Base-by-base conservation (phyloP, 2,888 invertebrate species). In the Spisula subtruncata region DNA sequence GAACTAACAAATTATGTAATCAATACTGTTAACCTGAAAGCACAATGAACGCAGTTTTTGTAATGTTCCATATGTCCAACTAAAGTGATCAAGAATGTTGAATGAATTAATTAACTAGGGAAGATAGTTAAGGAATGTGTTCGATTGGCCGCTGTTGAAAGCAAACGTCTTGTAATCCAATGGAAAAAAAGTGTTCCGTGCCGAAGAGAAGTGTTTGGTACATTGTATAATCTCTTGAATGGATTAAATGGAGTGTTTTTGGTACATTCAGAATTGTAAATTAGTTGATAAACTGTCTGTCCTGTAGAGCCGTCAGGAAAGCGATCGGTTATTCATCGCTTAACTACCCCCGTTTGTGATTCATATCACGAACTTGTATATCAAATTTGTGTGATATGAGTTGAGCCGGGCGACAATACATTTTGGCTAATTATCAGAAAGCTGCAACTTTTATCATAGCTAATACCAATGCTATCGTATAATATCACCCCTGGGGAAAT, bases 381-480 rank as follows among this genome's bases (percentile, higher is more conserved):
- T 75, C 5, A 32, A 35, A 6, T 32, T 16, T 75, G 32, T 41
- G 18, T 75, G 75, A 75, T 35, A 75, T 75, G 29, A 75, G 0
- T 75, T 75, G 0, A 32, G 16, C 14, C 18, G 35, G 41, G 29
- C 32, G 29, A 75, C 32, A 75, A 75, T 35, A 75, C 35, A 25
- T 18, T 35, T 32, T 75, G 32, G 5, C 32, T 75, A 75, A 75
- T 75, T 75, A 75, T 75, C n/a, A 35, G 35, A 5, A 32, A 75
- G 35, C 35, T 75, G 75, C 75, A 32, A 75, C 32, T 32, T 75
- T 75, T 35, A 32, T 35, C 75, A 32, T 75, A 16, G 14, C 29
- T 75, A 75, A 75, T 35, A 75, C 75, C 32, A 75, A 75, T 75
- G 75, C 32, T 75, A 75, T 75, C 18, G 18, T 75, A 75, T 41